Conservation (phyloP, 1,140 invertebrate genomes). For the Oedothorax gibbosus region DNA sequence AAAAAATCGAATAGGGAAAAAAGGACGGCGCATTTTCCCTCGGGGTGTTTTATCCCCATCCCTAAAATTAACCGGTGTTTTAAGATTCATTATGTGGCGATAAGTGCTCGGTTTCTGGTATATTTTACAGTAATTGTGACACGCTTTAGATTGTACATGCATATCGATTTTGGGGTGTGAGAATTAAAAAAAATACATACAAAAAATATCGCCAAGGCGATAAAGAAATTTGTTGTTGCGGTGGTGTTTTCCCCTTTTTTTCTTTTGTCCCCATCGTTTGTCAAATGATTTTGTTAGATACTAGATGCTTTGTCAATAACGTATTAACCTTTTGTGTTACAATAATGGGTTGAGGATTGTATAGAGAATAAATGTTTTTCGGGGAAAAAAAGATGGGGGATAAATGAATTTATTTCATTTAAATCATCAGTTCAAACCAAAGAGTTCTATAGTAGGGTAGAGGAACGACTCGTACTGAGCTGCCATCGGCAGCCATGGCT, state of each 20-base stretch:
- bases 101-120: conserved; percentile 19
- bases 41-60: conserved; percentile 34
- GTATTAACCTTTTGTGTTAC: conserved; percentile 37
- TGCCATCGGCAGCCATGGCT: too few species aligned
- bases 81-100: conserved; percentile 55
- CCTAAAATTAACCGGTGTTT: conserved; percentile 51
- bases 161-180: conserved; percentile 39
- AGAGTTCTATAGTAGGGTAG: too few species aligned
- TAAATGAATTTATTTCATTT: too few species aligned
- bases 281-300: neutral
- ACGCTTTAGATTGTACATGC: neutral
- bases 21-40: conserved; percentile 15
- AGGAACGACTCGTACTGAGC: too few species aligned
- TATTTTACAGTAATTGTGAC: conserved; percentile 1
- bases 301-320: conserved; percentile 36
- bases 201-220: conserved; percentile 1
- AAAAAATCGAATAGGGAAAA: neutral
- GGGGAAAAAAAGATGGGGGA: too few species aligned
- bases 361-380: conserved; percentile 12
- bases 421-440: too few species aligned
- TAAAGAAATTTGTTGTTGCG: neutral
- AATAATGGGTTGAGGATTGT: conserved; percentile 31
- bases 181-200: neutral
- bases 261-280: conserved; percentile 5
- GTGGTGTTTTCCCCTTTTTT: neutral